These are phyloP conservation scores for Halictus rubicundus DNA, from an alignment of 1,140 invertebrate species.

Conservation along the genomic window DNA sequence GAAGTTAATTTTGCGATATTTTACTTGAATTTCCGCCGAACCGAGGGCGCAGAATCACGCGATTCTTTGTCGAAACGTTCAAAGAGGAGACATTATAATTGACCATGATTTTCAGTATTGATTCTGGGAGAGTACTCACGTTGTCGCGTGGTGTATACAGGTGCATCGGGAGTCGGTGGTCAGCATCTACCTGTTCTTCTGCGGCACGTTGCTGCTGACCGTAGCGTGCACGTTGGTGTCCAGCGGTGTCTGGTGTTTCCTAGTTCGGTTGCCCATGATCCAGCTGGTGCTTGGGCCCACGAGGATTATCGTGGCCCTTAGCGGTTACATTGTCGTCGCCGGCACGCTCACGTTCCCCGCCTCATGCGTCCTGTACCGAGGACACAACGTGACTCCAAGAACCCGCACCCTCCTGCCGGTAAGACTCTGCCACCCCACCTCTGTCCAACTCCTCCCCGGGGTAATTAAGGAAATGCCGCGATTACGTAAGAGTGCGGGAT, in stretches of 20 bases:
- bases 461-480: slow-evolving; percentile 46
- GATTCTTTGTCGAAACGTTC: too few species aligned
- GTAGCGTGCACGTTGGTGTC: slow-evolving; percentile 56
- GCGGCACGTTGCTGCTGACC: slow-evolving; percentile 55
- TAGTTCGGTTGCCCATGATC: slow-evolving; percentile 63
- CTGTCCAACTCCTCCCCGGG: not conserved
- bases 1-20: too few species aligned
- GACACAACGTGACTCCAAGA: slow-evolving; percentile 57
- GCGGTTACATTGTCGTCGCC: slow-evolving; percentile 54
- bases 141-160: not conserved
- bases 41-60: too few species aligned
- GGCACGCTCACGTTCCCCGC: slow-evolving; percentile 61
- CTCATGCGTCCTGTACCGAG: slow-evolving; percentile 64
- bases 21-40: too few species aligned
- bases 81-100: too few species aligned
- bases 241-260: slow-evolving; percentile 53
- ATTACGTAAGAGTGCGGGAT: slow-evolving; percentile 31
- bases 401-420: slow-evolving; percentile 47
- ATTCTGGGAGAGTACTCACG: too few species aligned
- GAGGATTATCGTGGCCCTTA: slow-evolving; percentile 58
- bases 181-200: slow-evolving; percentile 50
- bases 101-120: too few species aligned
- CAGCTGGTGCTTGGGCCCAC: slow-evolving; percentile 57
- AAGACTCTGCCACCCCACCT: slow-evolving; percentile 31
- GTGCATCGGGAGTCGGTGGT: slow-evolving; percentile 14